Percentiles rank a stretch among this genome's conserved stretches.
phyloP scores from a whole-genome alignment of 2,797 vertebrate species.

The Silurus aristotelis region DNA sequence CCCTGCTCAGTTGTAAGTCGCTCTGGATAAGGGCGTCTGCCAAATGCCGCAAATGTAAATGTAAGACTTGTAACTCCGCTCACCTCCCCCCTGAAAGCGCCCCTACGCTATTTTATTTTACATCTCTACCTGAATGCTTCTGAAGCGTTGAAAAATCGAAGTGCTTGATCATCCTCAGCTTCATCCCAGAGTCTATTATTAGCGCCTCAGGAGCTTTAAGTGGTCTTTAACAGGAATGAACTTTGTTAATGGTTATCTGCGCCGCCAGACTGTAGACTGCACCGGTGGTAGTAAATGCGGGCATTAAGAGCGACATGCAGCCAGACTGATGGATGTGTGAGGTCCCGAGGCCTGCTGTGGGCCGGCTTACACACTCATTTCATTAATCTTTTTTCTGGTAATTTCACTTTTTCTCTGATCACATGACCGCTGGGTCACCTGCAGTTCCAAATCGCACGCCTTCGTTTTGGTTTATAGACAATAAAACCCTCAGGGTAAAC shows the following conservation, averaged over 20 bases:
- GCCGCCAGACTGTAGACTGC: conserved; percentile 5
- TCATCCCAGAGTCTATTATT: conserved; percentile 13
- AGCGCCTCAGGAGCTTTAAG: neutral
- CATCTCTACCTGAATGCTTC: neutral
- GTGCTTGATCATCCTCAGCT: neutral
- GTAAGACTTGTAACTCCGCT: no score
- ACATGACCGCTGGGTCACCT: neutral
- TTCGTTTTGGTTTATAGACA: no score
- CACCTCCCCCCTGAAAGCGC: neutral
- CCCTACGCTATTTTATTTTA: neutral
- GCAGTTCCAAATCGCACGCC: neutral
- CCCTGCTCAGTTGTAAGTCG: no score
- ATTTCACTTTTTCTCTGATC: conserved; percentile 3
- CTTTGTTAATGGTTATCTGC: neutral
- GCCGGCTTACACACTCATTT: no score
- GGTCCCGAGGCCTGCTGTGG: neutral
- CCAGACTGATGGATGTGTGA: neutral
- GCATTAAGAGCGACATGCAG: neutral
- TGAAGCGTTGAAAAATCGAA: neutral
- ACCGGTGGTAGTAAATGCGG: neutral
- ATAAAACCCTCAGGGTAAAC: neutral
- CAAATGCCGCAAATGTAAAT: no score
- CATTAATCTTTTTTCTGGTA: neutral
- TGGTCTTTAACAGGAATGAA: neutral
- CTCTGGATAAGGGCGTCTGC: no score